Base-by-base conservation (phyloP, 2,888 invertebrate genomes). In the Ophion obscuratus region DNA sequence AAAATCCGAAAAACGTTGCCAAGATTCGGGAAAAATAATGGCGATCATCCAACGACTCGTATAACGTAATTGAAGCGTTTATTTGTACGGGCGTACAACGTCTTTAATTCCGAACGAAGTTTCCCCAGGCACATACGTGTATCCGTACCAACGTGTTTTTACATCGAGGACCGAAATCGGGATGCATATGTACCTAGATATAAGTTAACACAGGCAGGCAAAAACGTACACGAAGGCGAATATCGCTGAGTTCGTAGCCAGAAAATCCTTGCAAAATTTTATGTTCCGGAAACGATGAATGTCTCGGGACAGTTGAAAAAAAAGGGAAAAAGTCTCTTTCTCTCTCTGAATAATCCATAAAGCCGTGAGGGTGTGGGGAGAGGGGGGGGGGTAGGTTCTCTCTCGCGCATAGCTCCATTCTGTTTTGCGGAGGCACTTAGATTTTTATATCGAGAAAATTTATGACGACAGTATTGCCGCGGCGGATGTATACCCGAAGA, bases 341-440 rank as follows among this genome's bases (percentile, higher is more conserved):
- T 47, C 87, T 90, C 88, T 90, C 91, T 89, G 90, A 83, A 91
- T 90, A 89, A 88, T 90, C 90, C 91, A 91, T 91, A 92, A 91
- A 92, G 87, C 62, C 40, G 81, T 73, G 79, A 85, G 84, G 87
- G 84, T 78, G 87, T 85, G 87, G 20, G 0, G 79, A 76, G 79
- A 85, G 84, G 87, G 85, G 78, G 87, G 87, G 88, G 24, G 0
- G 87, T n/a, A n/a, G n/a, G n/a, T n/a, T 62, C 40, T 73, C 24
- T 83, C n/a, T 47, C 47, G 47, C 82, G 77, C 77, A 83, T 77
- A 77, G 83, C 77, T 81, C 81, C 92, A 91, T 91, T 92, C 92
- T 92, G 92, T 90, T 91, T 89, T 89, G 86, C 71, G 71, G 64
- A 76, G 89, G 87, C 88, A 90, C 90, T 91, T 89, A 88, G 78